phyloP scores from a whole-genome alignment of 2,888 invertebrate genomes.

The Lamellibrachia satsuma region DNA sequence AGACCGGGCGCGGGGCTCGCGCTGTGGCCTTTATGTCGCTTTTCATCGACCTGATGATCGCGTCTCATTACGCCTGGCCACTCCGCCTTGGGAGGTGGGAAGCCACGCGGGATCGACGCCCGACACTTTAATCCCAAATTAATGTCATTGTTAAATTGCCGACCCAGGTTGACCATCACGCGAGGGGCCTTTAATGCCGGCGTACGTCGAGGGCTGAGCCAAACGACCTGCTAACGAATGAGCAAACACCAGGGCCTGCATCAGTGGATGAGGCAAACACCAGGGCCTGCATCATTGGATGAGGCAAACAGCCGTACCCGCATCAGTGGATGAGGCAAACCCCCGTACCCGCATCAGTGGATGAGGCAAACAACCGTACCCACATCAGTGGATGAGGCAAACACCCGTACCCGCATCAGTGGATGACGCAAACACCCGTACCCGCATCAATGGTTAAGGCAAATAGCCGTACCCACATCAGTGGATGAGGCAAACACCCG shows the following conservation, averaged over 20 bases:
- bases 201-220: not conserved
- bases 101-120: not conserved
- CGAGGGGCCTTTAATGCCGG: not conserved
- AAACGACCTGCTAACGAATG: not conserved
- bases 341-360: not conserved
- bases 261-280: not conserved
- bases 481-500: too few relatives aligned
- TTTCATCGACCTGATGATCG: not conserved
- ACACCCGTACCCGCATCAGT: too few relatives aligned
- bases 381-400: too few relatives aligned
- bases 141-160: slow-evolving; percentile 7
- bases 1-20: not conserved
- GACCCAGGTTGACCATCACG: not conserved
- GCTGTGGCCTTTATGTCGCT: slow-evolving; percentile 4
- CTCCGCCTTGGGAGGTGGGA: not conserved
- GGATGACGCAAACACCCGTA: too few relatives aligned
- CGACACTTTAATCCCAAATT: slow-evolving; percentile 6
- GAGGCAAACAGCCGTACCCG: not conserved
- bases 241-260: not conserved
- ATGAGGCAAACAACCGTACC: not conserved
- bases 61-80: not conserved
- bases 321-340: not conserved
- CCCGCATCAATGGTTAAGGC: too few relatives aligned
- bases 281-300: not conserved
- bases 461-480: too few relatives aligned